Conservation (phyloP, 1,140 invertebrate species). For the Pemphigus obesinymphae region DNA sequence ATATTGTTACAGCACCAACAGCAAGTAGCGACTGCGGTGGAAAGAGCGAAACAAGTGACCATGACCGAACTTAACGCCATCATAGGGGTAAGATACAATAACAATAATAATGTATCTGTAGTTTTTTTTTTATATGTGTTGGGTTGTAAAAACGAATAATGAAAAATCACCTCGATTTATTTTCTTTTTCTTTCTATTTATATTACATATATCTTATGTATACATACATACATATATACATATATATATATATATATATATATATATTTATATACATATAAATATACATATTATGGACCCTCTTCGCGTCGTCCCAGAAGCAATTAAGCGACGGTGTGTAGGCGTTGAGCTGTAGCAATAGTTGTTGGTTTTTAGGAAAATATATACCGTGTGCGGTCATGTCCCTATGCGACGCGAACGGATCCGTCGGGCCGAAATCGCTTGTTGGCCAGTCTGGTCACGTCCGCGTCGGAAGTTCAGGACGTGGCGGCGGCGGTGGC, state of each 20-base stretch:
- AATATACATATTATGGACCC: too few relatives aligned
- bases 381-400: background rate
- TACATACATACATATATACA: too few relatives aligned
- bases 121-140: background rate
- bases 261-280: too few relatives aligned
- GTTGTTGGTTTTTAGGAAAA: background rate
- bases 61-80: constrained; percentile 96
- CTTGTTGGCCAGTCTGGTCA: constrained; percentile 9
- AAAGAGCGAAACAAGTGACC: constrained; percentile 97
- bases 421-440: background rate
- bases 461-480: constrained; percentile 32
- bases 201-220: too few relatives aligned
- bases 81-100: constrained; percentile 73
- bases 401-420: background rate
- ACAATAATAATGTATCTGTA: background rate
- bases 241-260: too few relatives aligned
- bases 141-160: background rate
- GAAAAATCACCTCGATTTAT: background rate
- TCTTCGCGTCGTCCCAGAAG: background rate
- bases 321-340: background rate
- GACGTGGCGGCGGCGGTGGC: background rate
- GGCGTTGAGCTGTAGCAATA: background rate
- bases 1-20: constrained; percentile 73
- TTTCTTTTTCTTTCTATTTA: background rate
- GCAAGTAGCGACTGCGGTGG: constrained; percentile 95